Evolutionary conservation across 2,113 vertebrate genomes (phyloP), one percentile per base, ranked within the genome.

Genomic region (Chaenogobius annularis): DNA sequence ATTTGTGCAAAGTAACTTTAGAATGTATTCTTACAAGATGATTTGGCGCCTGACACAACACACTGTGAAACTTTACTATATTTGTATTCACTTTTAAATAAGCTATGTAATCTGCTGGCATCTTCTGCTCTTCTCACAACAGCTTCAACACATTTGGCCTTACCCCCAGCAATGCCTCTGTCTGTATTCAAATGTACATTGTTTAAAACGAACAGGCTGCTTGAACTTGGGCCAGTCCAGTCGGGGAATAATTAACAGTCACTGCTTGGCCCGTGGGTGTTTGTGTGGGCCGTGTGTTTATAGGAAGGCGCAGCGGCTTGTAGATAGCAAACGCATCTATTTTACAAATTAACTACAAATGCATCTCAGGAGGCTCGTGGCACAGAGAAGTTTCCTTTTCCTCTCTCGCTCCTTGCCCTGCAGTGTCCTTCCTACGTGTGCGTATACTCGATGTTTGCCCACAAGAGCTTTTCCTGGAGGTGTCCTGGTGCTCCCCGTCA

Each of bases 301-400:
- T 80, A 72, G 69, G 76, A 63, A 78, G 66, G 44, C 77, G 73
- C 69, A 65, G 59, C 37, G 62, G 35, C 63, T 61, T 75, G 73
- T 44, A 76, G 55, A 82, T 78, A 70, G 74, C 73, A 23, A 64
- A 58, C 43, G 58, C 43, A 67, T 79, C 73, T 73, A 72, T 74
- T 83, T 83, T 83, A 67, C 71, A 86, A 83, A 84, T 77, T 75
- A 77, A 83, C 64, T 77, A 50, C 35, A 47, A 43, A 66, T 68
- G 61, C 74, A 48, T 77, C 81, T 84, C 74, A 56, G 46, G 77
- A 69, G 72, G 69, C 31, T 58, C 50, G 73, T 66, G 69, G 70
- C 35, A 69, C 66, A 65, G 63, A 69, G 58, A 69, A 15, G 7
- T 66, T 66, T 66, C 20, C 23, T 47, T 66, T 3, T 13, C 73